A percentile compares a stretch with the other conserved stretches of the same genome.
phyloP scores from a whole-genome alignment of 2,888 invertebrate species.

The Hipparchia semele region DNA sequence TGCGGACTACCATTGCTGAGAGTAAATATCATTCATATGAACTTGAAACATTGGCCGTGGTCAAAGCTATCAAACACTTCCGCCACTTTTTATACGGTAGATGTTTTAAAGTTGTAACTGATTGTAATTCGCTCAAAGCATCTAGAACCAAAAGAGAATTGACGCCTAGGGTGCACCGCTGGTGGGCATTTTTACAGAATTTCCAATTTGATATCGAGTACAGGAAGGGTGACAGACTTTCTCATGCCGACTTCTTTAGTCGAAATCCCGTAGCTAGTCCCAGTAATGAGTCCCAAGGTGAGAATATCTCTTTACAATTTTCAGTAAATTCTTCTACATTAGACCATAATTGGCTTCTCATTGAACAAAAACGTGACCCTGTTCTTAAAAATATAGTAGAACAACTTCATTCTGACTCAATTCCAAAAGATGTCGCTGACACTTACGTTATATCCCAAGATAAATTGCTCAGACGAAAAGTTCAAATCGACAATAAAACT shows the following conservation, averaged over 20 bases:
- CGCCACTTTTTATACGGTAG: conserved; percentile 40
- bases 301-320: not conserved
- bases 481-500: no score
- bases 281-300: not conserved
- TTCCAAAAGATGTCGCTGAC: no score
- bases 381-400: no score
- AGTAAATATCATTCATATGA: not conserved
- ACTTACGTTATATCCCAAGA: no score
- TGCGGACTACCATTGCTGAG: conserved; percentile 14
- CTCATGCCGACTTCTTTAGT: conserved; percentile 11
- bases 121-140: conserved; percentile 47
- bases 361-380: no score
- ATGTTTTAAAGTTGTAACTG: conserved; percentile 39
- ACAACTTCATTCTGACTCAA: no score
- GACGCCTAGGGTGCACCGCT: conserved; percentile 45
- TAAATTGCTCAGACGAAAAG: no score
- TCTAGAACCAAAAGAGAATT: not conserved
- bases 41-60: conserved; percentile 38
- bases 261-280: not conserved
- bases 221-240: not conserved
- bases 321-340: not conserved
- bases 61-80: no score
- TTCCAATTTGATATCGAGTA: conserved; percentile 42
- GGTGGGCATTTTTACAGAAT: conserved; percentile 48
- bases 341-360: no score